Base-by-base conservation (phyloP, 2,113 vertebrate genomes). In the Rhipidura dahli region DNA sequence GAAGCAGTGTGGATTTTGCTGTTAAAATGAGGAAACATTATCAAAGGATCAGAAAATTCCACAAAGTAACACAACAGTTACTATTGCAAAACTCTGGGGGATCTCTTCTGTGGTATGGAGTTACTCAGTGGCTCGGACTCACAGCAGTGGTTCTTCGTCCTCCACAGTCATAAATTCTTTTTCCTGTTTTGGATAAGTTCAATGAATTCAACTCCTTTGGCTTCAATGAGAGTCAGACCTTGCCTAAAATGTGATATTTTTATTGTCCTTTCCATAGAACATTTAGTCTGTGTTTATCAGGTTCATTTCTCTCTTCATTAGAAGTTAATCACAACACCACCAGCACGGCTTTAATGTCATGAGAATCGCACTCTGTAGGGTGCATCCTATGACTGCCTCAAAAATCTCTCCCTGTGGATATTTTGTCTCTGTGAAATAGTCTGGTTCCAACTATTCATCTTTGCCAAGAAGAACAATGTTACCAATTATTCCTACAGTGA, bases 381-480 rank as follows among this genome's bases (percentile, higher is more conserved):
- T 88, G 91, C 94, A 96, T 95, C 95, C 94, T 97, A 90, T 83
- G 93, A 96, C 91, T 88, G 94, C 81, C 85, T 96, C 93, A 93
- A 5, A 96, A 94, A 92, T 89, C 93, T 57, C 87, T 96, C 96
- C 95, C 94, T 91, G 93, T 96, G 94, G 95, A 95, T 96, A 88
- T 96, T 96, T 96, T 91, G 93, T 96, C 95, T 96, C 79, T 86
- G 83, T 87, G 78, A 94, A 96, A 77, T 10, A 80, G 71, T 93
- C 71, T 80, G 78, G 90, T 96, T 97, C 94, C 94, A 97, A 93
- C 93, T 94, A 96, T 97, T 96, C 87, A 95, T 95, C 87, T 90
- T 83, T 80, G 94, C 96, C 95, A 96, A 96, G 82, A 80, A 80
- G 93, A 96, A 95, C 93, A 96, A 97, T 96, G 95, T 94, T 97